Percentiles rank a stretch among this genome's conserved stretches.
Conservation (phyloP, 2,888 invertebrate genomes). For the Spicauda simplicius region DNA sequence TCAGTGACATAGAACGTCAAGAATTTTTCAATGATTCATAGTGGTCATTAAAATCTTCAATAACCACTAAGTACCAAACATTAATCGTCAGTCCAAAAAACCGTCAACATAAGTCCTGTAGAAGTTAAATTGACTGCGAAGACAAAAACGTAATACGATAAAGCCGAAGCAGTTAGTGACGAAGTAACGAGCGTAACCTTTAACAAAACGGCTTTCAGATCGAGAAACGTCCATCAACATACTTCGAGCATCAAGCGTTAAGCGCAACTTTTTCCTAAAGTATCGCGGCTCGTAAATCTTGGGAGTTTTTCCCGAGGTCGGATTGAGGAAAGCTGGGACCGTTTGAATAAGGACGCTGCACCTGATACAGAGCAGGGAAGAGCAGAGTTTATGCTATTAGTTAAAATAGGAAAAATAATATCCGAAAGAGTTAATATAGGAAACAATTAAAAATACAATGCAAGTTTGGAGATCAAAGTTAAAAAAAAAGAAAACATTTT, state of each 20-base stretch:
- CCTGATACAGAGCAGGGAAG: slow-evolving; percentile 52
- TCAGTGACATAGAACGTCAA: background rate
- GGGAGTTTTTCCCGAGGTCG: slow-evolving; percentile 62
- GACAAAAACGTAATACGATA: background rate
- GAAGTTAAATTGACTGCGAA: slow-evolving; percentile 6
- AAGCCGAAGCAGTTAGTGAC: slow-evolving; percentile 25
- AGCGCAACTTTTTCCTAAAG: slow-evolving; percentile 39
- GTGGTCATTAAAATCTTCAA: background rate
- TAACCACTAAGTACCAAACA: background rate
- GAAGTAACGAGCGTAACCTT: slow-evolving; percentile 27
- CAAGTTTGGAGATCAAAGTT: too few species aligned
- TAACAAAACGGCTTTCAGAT: slow-evolving; percentile 31
- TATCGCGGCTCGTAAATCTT: slow-evolving; percentile 68
- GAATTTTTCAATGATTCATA: background rate
- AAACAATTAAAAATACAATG: too few species aligned
- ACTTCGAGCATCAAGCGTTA: slow-evolving; percentile 34
- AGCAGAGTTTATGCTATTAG: slow-evolving; percentile 9
- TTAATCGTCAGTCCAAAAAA: background rate
- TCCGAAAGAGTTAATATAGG: background rate
- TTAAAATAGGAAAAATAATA: background rate
- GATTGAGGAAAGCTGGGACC: slow-evolving; percentile 59
- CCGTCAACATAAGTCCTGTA: background rate
- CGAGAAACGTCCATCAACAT: slow-evolving; percentile 36
- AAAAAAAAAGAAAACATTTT: too few species aligned
- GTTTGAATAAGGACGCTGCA: slow-evolving; percentile 46